A percentile compares a stretch with the other conserved stretches of the same genome.
These are phyloP conservation scores for Zaprionus taronus DNA, from an alignment of 1,140 invertebrate genomes.

Conservation along the genomic window DNA sequence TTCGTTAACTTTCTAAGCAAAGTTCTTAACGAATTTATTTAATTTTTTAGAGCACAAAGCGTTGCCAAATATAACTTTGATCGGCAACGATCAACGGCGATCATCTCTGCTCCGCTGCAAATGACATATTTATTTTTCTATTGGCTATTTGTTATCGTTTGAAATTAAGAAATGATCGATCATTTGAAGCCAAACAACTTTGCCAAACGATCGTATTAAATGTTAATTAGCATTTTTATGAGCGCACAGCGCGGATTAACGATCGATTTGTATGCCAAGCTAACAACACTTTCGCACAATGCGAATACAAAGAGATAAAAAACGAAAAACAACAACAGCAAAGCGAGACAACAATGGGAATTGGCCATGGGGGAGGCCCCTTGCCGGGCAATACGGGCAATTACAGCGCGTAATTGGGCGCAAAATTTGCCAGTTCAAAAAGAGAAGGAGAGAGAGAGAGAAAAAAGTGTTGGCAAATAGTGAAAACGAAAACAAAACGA, in stretches of 20 bases:
- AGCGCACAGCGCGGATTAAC: constrained; percentile 63
- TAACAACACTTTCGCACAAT: constrained; percentile 24
- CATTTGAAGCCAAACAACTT: constrained; percentile 19
- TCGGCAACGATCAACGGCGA: background rate
- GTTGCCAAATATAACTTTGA: constrained; percentile 2
- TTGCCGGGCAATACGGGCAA: constrained; percentile 45
- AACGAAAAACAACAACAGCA: constrained; percentile 51
- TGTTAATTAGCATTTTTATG: constrained; percentile 73
- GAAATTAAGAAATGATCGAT: constrained; percentile 24
- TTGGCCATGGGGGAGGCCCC: constrained; percentile 34
- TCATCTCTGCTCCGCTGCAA: background rate
- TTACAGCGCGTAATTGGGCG: constrained; percentile 67
- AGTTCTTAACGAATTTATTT: background rate
- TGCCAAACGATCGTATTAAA: constrained; percentile 66
- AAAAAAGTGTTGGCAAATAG: constrained; percentile 28
- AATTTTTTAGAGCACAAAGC: constrained; percentile 4
- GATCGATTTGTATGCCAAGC: constrained; percentile 66
- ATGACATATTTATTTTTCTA: constrained; percentile 29
- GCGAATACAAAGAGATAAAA: constrained; percentile 34
- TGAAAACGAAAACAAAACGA: constrained; percentile 39
- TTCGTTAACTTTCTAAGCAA: background rate
- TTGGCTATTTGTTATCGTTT: constrained; percentile 17
- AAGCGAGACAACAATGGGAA: constrained; percentile 20
- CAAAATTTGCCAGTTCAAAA: constrained; percentile 31
- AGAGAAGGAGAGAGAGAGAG: background rate